Base-by-base conservation (phyloP, 37 sponge, comb jelly and placozoan species). In the Cladorhizidae sp. region DNA sequence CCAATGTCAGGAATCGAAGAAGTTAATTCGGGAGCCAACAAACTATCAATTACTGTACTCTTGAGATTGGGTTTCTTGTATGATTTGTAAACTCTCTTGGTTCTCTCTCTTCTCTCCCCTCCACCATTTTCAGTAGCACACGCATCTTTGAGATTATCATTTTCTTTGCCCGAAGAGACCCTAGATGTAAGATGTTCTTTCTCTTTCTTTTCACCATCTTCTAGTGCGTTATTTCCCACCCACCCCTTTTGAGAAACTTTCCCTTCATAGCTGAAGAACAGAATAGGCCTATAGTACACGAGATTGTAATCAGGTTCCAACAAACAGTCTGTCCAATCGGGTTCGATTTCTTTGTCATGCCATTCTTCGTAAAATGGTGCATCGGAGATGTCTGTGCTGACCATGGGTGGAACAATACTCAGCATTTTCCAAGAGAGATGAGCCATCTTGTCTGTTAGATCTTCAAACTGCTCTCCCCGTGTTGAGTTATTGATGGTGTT, bases 201-300 rank as follows among this genome's bases (percentile, higher is more conserved):
- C 18, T 32, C 67, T 32, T 28, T 31, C 7, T 7, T 12, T 32
- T 31, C 67, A 65, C 32, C 36, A 65, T 65, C 35, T 11, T 35
- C 36, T 3, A 32, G 7, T 17, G 18, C 49, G 6, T 11, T 82
- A 32, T 82, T 82, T 61, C 83, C 74, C 0, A 77, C 85, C 77
- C 77, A 74, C 54, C 78, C 72, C 51, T 76, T 85, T 49, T 45
- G 39, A 17, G 72, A 50, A 2, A 77, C 78, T 50, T 61, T 59
- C 28, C 71, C 78, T 43, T 74, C 50, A 70, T 57, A 62, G 20
- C 78, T 77, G 9, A 65, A 55, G 40, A 83, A 83, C 55, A 83
- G 68, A 65, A 75, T 75, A 43, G 84, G 84, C 22, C 84, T 61
- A 50, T 67, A 83, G 26, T 83, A 83, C 20, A 83, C 64, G 3